These are phyloP conservation scores for Eudyptes chrysolophus DNA, from an alignment of 2,113 vertebrate genomes.

Conservation along the genomic window DNA sequence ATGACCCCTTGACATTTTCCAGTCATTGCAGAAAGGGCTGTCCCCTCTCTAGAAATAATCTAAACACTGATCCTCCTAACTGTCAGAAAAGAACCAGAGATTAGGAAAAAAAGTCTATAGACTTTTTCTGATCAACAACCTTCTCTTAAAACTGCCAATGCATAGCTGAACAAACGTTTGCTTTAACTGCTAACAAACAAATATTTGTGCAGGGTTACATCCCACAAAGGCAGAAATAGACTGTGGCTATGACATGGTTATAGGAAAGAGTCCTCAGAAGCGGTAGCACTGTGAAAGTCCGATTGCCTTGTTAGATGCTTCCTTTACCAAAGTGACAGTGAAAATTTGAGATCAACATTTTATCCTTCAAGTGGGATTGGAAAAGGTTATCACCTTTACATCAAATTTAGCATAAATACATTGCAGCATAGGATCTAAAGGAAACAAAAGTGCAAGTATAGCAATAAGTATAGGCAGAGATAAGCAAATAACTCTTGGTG, in stretches of 20 bases:
- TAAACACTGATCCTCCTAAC: conserved; percentile 74
- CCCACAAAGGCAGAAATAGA: neutral
- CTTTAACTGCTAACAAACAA: conserved; percentile 12
- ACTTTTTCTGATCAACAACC: conserved; percentile 46
- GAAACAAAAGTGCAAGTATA: neutral
- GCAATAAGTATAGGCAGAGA: neutral
- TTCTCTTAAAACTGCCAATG: conserved; percentile 19
- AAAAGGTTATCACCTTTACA: neutral
- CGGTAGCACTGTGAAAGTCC: neutral
- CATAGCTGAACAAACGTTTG: neutral
- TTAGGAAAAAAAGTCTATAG: conserved; percentile 65
- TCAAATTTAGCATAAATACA: neutral
- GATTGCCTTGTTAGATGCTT: neutral
- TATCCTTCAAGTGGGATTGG: neutral
- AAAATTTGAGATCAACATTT: neutral
- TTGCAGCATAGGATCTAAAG: neutral
- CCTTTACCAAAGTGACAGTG: neutral
- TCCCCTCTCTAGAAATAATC: conserved; percentile 71
- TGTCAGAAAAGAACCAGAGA: conserved; percentile 69
- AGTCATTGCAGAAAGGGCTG: conserved; percentile 67
- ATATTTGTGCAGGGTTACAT: neutral
- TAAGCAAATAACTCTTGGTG: neutral
- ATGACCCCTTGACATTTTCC: conserved; percentile 79
- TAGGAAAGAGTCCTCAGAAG: neutral
- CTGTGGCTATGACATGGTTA: neutral